Conservation (phyloP, 2,888 invertebrate species). For the Drosophila anceps region DNA sequence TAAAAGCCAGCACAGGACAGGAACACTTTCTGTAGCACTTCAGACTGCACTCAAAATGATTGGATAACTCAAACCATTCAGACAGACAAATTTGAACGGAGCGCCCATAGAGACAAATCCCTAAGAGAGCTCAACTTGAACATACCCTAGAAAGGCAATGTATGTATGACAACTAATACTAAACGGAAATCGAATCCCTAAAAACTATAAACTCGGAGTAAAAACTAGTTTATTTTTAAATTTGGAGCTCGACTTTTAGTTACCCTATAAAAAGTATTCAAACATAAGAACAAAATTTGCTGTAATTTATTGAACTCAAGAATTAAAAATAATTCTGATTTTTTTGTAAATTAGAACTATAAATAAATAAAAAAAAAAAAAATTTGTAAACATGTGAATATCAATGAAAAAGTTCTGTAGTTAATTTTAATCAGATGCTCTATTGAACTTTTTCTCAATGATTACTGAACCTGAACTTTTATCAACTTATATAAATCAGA, state of each 20-base stretch:
- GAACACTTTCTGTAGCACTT: slow-evolving; percentile 36
- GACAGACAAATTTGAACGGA: slow-evolving; percentile 24
- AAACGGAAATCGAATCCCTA: neutral
- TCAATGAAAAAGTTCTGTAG: too few relatives aligned
- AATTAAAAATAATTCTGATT: too few relatives aligned
- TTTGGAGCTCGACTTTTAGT: neutral
- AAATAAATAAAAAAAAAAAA: too few relatives aligned
- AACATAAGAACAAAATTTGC: too few relatives aligned
- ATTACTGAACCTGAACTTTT: neutral
- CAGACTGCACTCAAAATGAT: slow-evolving; percentile 60
- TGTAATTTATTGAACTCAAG: too few relatives aligned
- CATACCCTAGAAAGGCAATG: neutral
- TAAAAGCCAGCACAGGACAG: slow-evolving; percentile 10
- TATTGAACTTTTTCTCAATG: neutral
- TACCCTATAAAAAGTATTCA: neutral
- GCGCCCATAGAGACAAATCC: neutral
- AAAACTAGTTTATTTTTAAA: neutral
- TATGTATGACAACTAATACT: neutral
- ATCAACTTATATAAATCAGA: neutral
- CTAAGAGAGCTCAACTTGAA: neutral
- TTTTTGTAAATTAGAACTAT: too few relatives aligned
- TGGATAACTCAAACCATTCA: slow-evolving; percentile 47
- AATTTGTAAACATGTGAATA: neutral
- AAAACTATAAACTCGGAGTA: neutral
- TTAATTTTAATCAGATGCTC: neutral